Base-by-base conservation (phyloP, 2,888 invertebrate species). In the Tribolium freemani region DNA sequence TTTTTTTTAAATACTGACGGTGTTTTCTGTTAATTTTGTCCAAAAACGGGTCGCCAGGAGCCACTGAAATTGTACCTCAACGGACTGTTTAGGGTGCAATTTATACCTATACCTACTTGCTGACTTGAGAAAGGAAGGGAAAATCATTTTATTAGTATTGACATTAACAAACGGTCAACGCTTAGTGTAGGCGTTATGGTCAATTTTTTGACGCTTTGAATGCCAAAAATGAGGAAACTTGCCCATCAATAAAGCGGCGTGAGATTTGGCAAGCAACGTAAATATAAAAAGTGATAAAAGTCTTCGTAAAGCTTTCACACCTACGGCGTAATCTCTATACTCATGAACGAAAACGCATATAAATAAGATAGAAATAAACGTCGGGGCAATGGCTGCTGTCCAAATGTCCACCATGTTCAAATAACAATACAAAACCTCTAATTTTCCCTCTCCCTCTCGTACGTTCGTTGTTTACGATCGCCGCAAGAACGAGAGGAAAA, bases 301-400 rank as follows among this genome's bases (percentile, higher is more conserved):
- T 69, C 69, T 20, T 44, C 20, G 9, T 54, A 60, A 68, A 26
- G 51, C 51, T 38, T 56, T 74, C 73, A 75, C 79, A 74, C 79
- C 78, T 77, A 79, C 78, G 54, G 20, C 74, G 73, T 74, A 77
- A 75, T 79, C 70, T 73, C 72, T 73, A 61, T 73, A 74, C 74
- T 76, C 78, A 75, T 76, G 69, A 63, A 76, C 75, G 73, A 61
- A 77, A 77, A 61, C 10, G 20, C 76, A 75, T 72, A 78, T 76
- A 77, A 77, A 80, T 78, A 78, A 79, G 73, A 79, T 77, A 69
- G 64, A 78, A 75, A 73, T 72, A 76, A 74, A 77, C 73, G 70
- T 58, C 44, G 51, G 71, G 71, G 69, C 73, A 75, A 79, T 80
- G 80, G 78, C 80, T 78, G 69, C 58, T 75, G 64, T 79, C 79